Evolutionary conservation across 2,888 invertebrate genomes (phyloP).

Genomic region (Nemurella pictetii): DNA sequence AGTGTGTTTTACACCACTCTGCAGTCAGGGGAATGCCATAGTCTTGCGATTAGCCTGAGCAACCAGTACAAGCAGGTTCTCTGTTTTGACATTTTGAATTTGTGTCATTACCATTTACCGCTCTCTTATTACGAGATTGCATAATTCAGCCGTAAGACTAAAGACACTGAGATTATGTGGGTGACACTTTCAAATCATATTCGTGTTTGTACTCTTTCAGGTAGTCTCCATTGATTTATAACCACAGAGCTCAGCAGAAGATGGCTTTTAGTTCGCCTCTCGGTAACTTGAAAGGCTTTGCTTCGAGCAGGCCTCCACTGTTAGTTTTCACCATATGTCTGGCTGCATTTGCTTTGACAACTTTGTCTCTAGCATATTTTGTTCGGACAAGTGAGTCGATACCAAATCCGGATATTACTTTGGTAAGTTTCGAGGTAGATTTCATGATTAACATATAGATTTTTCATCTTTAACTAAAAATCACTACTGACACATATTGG

Average conservation of each 20-base stretch:
- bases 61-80: not conserved
- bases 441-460: too few species aligned
- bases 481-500: not conserved
- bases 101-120: not conserved
- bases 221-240: not conserved
- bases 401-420: constrained; percentile 38
- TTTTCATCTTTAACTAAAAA: not conserved
- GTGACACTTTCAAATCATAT: not conserved
- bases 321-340: constrained; percentile 41
- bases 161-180: too few species aligned
- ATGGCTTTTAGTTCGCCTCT: constrained; percentile 37
- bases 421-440: constrained; percentile 41
- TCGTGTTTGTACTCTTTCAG: constrained; percentile 20
- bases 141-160: too few species aligned
- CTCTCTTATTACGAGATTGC: not conserved
- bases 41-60: not conserved
- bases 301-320: constrained; percentile 39
- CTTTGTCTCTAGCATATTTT: constrained; percentile 40
- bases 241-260: not conserved
- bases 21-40: not conserved
- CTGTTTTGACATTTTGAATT: not conserved
- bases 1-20: not conserved
- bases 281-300: constrained; percentile 40
- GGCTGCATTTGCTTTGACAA: constrained; percentile 40
- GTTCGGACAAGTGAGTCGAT: constrained; percentile 37